These are phyloP conservation scores for Epizoanthus rinbou DNA, from an alignment of 92 coral and sea anemone genomes.

Conservation along the genomic window DNA sequence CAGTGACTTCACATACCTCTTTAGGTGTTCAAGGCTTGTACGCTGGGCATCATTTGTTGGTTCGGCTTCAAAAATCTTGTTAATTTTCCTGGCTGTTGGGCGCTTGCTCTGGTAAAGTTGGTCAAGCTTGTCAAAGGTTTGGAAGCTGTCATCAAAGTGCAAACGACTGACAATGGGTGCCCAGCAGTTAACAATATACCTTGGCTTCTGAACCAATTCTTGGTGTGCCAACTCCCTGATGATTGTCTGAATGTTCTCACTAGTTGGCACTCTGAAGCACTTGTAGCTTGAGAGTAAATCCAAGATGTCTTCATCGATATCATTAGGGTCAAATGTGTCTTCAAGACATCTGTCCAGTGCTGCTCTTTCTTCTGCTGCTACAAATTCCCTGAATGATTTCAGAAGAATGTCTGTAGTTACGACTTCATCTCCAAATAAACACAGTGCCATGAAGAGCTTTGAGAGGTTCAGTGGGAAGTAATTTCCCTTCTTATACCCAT, in stretches of 20 bases:
- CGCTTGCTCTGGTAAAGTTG: not conserved
- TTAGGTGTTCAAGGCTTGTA: slow-evolving; percentile 30
- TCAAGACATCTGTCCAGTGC: slow-evolving; percentile 24
- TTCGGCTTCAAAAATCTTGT: slow-evolving; percentile 18
- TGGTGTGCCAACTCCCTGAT: slow-evolving; percentile 25
- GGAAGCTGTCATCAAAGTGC: not conserved
- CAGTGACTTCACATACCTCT: slow-evolving; percentile 21
- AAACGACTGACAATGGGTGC: slow-evolving; percentile 28
- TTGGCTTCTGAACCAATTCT: slow-evolving; percentile 31
- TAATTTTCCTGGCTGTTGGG: slow-evolving; percentile 25
- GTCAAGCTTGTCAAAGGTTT: slow-evolving; percentile 2
- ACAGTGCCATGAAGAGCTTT: slow-evolving; percentile 16
- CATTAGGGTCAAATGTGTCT: slow-evolving; percentile 30
- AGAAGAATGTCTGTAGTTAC: slow-evolving; percentile 11
- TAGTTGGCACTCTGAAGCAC: slow-evolving; percentile 29
- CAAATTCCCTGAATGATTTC: slow-evolving; percentile 33
- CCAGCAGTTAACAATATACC: slow-evolving; percentile 45
- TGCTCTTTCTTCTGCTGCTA: slow-evolving; percentile 42
- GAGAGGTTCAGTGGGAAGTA: slow-evolving; percentile 44
- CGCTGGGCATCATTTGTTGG: slow-evolving; percentile 21
- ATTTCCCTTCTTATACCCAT: slow-evolving; percentile 26
- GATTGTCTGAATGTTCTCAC: slow-evolving; percentile 27
- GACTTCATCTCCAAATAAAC: slow-evolving; percentile 41
- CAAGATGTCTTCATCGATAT: slow-evolving; percentile 21
- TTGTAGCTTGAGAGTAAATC: slow-evolving; percentile 27